phyloP scores from a whole-genome alignment of 2,797 vertebrate genomes.

The Labroides dimidiatus region DNA sequence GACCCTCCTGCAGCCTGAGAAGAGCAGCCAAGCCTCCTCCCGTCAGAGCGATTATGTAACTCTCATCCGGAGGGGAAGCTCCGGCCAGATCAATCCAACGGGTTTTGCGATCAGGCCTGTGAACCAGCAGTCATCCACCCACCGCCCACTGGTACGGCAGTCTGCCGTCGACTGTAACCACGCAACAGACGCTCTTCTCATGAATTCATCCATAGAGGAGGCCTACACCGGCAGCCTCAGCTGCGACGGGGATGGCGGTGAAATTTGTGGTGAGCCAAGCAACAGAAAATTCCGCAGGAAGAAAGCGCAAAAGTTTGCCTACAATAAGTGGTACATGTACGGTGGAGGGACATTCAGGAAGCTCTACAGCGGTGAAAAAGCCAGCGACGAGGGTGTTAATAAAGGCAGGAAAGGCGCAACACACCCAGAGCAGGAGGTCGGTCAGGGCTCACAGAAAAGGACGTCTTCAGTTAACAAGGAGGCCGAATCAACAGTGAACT shows the following conservation, averaged over 20 bases:
- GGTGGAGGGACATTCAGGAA: constrained; percentile 93
- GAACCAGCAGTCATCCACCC: constrained; percentile 85
- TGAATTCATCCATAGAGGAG: constrained; percentile 74
- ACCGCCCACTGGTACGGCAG: constrained; percentile 93
- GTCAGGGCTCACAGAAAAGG: constrained; percentile 60
- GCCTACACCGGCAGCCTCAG: constrained; percentile 69
- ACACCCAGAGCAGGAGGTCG: constrained; percentile 59
- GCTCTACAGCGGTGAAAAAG: constrained; percentile 88
- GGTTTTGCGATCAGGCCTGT: constrained; percentile 73
- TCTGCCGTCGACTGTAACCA: constrained; percentile 91
- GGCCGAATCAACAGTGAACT: constrained; percentile 16
- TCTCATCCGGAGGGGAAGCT: constrained; percentile 74
- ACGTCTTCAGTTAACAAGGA: constrained; percentile 40
- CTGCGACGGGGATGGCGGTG: constrained; percentile 63
- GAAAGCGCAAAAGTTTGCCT: constrained; percentile 91
- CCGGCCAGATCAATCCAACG: constrained; percentile 76
- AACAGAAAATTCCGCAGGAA: constrained; percentile 83
- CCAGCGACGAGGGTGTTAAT: constrained; percentile 40
- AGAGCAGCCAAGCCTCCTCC: constrained; percentile 61
- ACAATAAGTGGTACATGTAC: constrained; percentile 97
- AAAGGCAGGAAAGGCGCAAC: constrained; percentile 72
- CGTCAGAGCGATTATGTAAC: constrained; percentile 63
- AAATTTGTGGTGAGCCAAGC: constrained; percentile 70
- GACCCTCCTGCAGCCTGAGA: constrained; percentile 70
- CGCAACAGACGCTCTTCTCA: constrained; percentile 70